Base-by-base conservation (phyloP, 1,140 invertebrate species). In the Ceratitis capitata region DNA sequence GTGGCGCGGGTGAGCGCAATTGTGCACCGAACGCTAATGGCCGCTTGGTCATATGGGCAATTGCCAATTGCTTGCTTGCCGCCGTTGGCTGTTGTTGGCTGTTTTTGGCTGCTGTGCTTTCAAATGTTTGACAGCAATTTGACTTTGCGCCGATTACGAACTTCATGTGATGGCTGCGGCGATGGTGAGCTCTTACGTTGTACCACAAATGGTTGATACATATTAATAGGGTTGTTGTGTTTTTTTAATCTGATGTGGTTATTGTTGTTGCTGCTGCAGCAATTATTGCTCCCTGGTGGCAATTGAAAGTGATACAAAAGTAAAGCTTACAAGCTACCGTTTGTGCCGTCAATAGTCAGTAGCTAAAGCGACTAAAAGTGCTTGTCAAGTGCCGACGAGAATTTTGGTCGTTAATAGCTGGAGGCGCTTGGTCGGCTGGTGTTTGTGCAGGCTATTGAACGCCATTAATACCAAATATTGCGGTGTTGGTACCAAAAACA, bases 101-200 rank as follows among this genome's bases (percentile, higher is more conserved):
- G n/a, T n/a, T n/a, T n/a, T n/a, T n/a, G n/a, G n/a, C 35, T 45
- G 56, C 64, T n/a, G 19, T 74, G 69, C 69, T 78, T 78, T 78
- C 39, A 78, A 78, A 78, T 78, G 69, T 78, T 78, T 78, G 69
- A 78, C 69, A 78, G 69, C 69, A 78, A 78, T 78, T 78, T 78
- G 69, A 78, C 69, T 78, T 45, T 78, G 69, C 39, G 39, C 69
- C 39, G 69, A 78, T 78, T 78, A 78, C 69, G 16, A 23, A 39
- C 39, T 74, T 45, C 64, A 74, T 74, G 64, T 12, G 58, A 35
- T 51, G 49, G 49, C 14, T 14, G 0, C 9, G 51, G 9, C 7
- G 51, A 78, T 78, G 69, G 39, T 42, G 16, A 26, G 69, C 69
- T 78, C 69, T 78, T 78, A 78, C 42, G 69, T 78, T 45, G 39